phyloP scores from a whole-genome alignment of 2,113 vertebrate species.

The Bolborhynchus lineola region DNA sequence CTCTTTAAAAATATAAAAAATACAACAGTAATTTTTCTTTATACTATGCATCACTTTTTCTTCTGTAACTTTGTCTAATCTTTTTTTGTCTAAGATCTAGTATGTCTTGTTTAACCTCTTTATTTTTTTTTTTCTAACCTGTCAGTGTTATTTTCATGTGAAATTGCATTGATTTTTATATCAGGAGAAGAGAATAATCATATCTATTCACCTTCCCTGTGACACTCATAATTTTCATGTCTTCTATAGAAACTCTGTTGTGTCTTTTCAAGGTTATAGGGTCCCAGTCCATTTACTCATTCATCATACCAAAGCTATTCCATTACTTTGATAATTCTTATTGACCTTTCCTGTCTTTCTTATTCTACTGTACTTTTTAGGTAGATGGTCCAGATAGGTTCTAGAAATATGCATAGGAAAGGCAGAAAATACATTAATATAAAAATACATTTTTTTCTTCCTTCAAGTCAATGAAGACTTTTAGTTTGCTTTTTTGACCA shows the following conservation, averaged over 20 bases:
- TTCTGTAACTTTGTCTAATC: neutral
- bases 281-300: neutral
- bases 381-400: neutral
- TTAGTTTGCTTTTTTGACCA: neutral
- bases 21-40: neutral
- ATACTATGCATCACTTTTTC: neutral
- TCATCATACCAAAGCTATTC: neutral
- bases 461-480: neutral
- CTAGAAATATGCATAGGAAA: neutral
- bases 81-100: neutral
- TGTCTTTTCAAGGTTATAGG: slow-evolving; percentile 39
- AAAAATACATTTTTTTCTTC: neutral
- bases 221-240: neutral
- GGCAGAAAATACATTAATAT: neutral
- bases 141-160: neutral
- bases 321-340: neutral
- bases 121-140: neutral
- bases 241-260: neutral
- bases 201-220: neutral
- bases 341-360: slow-evolving; percentile 1
- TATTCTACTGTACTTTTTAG: neutral
- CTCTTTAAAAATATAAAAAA: neutral
- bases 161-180: neutral
- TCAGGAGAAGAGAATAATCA: neutral
- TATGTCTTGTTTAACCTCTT: neutral